Evolutionary conservation across 2,797 vertebrate species (phyloP).

Genomic region (Calcarius lapponicus): DNA sequence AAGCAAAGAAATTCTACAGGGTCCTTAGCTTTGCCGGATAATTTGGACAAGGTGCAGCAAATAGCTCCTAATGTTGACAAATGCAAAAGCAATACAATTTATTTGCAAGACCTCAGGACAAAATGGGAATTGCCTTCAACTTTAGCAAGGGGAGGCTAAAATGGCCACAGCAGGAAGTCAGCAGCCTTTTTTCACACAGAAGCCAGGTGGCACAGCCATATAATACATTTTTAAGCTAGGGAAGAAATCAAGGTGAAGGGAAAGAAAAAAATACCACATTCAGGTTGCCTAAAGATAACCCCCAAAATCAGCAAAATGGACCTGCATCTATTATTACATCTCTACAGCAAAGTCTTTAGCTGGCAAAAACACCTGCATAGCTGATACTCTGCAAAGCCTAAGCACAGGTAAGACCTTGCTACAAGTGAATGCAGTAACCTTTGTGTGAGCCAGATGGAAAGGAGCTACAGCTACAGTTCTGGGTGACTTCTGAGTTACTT

Average conservation of each 20-base stretch:
- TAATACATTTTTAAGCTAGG: neutral
- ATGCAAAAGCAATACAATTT: constrained; percentile 65
- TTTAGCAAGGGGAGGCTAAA: neutral
- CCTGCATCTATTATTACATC: neutral
- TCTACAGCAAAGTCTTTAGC: neutral
- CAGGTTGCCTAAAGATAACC: neutral
- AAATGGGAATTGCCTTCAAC: constrained; percentile 30
- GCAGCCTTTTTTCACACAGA: neutral
- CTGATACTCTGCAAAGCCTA: neutral
- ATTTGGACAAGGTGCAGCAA: constrained; percentile 48
- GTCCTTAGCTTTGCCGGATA: constrained; percentile 2
- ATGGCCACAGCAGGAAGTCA: neutral
- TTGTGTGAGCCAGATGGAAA: neutral
- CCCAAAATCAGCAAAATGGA: neutral
- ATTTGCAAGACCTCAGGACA: neutral
- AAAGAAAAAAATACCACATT: neutral
- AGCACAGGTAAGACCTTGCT: neutral
- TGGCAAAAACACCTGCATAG: neutral
- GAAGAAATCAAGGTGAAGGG: neutral
- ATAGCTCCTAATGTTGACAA: constrained; percentile 66
- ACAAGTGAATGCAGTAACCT: neutral
- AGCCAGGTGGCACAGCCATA: neutral
- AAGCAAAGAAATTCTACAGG: constrained; percentile 41
- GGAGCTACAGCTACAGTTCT: neutral
- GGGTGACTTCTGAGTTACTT: neutral